Percentiles rank a stretch among this genome's conserved stretches.
phyloP scores from a whole-genome alignment of 2,888 invertebrate genomes.

The Ectobius pallidus region DNA sequence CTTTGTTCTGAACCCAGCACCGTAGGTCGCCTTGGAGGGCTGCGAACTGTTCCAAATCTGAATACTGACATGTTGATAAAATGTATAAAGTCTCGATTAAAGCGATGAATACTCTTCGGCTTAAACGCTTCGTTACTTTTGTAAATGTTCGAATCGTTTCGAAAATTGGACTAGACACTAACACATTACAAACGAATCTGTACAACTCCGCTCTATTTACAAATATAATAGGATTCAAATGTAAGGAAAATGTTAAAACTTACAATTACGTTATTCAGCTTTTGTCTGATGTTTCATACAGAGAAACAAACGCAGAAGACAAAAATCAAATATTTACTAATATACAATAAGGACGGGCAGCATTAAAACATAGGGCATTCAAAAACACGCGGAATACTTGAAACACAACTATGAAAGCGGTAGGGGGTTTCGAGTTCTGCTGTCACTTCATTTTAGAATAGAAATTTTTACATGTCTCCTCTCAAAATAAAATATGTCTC shows the following conservation, averaged over 20 bases:
- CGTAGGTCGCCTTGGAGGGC: constrained; percentile 37
- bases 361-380: neutral
- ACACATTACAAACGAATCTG: neutral
- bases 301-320: neutral
- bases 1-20: constrained; percentile 38
- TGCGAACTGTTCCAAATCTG: constrained; percentile 33
- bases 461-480: neutral
- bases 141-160: constrained; percentile 6
- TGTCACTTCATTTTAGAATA: neutral
- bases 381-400: neutral
- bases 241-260: too few relatives aligned
- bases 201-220: neutral
- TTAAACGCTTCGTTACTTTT: neutral
- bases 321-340: neutral
- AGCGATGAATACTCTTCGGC: neutral
- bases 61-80: constrained; percentile 32
- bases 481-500: neutral
- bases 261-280: too few relatives aligned
- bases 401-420: neutral
- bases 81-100: neutral
- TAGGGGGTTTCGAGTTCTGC: too few relatives aligned
- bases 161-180: neutral
- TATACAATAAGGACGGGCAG: too few relatives aligned
- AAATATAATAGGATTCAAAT: too few relatives aligned
- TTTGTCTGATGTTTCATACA: neutral